Evolutionary conservation across 2,797 vertebrate genomes (phyloP).

Genomic region (Alexandromys oeconomus): DNA sequence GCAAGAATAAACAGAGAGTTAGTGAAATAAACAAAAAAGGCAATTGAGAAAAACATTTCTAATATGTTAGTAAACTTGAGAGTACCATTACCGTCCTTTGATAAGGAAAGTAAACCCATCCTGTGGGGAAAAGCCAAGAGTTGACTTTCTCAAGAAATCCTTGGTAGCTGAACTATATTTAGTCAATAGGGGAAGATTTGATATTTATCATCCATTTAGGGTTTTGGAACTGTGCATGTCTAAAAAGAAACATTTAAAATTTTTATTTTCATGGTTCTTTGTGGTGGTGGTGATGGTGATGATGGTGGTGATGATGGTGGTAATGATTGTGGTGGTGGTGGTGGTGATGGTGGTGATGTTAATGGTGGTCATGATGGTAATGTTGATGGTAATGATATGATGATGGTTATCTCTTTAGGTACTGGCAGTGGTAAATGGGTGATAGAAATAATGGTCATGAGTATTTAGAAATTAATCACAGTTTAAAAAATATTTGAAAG

Average conservation of each 20-base stretch:
- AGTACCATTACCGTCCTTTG: constrained; percentile 9
- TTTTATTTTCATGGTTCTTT: constrained; percentile 37
- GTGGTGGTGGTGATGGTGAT: background rate
- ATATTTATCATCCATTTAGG: constrained; percentile 25
- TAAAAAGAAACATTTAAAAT: background rate
- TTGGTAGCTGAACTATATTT: constrained; percentile 9
- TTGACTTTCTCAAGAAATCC: constrained; percentile 33
- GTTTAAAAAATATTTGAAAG: constrained; percentile 62
- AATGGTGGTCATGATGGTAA: background rate
- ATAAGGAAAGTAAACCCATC: constrained; percentile 8
- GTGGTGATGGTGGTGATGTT: too few species aligned
- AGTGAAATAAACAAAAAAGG: constrained; percentile 34
- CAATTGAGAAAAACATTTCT: constrained; percentile 44
- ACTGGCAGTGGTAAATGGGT: background rate
- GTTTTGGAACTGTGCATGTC: background rate
- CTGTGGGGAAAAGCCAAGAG: constrained; percentile 10
- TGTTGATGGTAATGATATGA: background rate
- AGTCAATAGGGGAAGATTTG: constrained; percentile 12
- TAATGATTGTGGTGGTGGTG: background rate
- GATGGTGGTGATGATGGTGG: background rate
- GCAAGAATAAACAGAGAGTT: constrained; percentile 24
- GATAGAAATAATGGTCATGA: constrained; percentile 23
- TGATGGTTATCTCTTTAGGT: background rate
- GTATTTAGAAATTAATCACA: constrained; percentile 42
- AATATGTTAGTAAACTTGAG: constrained; percentile 32